Percentiles rank a stretch among this genome's conserved stretches.
Evolutionary conservation across 35 echinoderm and acorn worm species (phyloP).

Genomic region (Eucidaris tribuloides): DNA sequence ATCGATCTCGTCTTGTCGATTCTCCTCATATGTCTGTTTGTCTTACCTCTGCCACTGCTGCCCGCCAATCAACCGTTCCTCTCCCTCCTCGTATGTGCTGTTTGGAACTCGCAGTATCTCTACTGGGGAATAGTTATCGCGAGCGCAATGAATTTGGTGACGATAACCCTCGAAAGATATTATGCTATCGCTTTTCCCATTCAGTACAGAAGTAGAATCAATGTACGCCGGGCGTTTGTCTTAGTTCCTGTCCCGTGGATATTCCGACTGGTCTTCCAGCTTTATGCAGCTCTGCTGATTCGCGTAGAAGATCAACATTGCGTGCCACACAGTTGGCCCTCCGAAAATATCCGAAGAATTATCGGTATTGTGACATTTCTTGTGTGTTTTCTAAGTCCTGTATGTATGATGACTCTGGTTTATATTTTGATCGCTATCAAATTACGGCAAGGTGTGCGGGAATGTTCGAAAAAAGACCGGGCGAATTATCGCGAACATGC

Average conservation of each 20-base stretch:
- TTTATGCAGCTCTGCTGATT: constrained; percentile 1
- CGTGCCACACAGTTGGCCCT: not conserved
- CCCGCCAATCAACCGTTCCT: not conserved
- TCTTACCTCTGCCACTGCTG: not conserved
- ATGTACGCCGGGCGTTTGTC: no score
- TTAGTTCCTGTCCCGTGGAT: not conserved
- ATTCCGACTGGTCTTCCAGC: constrained; percentile 12
- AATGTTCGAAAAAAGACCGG: not conserved
- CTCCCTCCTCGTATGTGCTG: constrained; percentile 31
- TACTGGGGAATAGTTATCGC: constrained; percentile 55
- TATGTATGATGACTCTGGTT: constrained; percentile 47
- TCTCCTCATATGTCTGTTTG: constrained; percentile 16
- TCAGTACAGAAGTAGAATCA: constrained; percentile 8
- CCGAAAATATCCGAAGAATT: not conserved
- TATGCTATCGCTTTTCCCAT: constrained; percentile 59
- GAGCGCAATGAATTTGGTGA: constrained; percentile 52
- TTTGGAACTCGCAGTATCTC: constrained; percentile 65
- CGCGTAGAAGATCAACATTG: constrained; percentile 5
- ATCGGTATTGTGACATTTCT: constrained; percentile 6
- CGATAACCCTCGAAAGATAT: constrained; percentile 59
- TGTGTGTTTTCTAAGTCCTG: constrained; percentile 19
- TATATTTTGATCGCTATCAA: constrained; percentile 41
- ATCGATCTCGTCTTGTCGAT: constrained; percentile 56
- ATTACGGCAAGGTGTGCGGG: not conserved
- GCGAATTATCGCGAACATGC: not conserved